Evolutionary conservation across 2,888 invertebrate species (phyloP).

Genomic region (Cephus spinipes): DNA sequence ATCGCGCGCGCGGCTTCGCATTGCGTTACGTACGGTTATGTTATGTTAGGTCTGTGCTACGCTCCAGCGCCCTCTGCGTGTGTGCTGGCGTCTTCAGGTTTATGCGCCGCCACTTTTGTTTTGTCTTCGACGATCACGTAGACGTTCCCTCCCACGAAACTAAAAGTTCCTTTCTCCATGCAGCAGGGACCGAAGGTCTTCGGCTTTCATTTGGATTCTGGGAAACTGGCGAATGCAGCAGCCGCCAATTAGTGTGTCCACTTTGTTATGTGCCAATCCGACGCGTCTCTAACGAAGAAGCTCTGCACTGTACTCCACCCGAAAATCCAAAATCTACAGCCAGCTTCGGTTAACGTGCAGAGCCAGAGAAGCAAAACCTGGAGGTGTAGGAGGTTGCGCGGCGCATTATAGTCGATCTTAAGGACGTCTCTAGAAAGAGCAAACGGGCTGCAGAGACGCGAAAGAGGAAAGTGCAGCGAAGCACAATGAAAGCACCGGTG

Average conservation of each 20-base stretch:
- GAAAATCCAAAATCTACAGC: no score
- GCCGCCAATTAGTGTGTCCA: neutral
- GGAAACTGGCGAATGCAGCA: conserved; percentile 26
- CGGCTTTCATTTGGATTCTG: neutral
- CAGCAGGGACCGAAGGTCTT: no score
- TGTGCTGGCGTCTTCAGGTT: conserved; percentile 8
- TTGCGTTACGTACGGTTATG: conserved; percentile 29
- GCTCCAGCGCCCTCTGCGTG: conserved; percentile 12
- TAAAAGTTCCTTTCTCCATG: no score
- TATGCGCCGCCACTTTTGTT: conserved; percentile 34
- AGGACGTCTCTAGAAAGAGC: conserved; percentile 58
- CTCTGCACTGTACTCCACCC: no score
- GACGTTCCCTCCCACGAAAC: no score
- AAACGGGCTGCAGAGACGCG: conserved; percentile 31
- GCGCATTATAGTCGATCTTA: conserved; percentile 58
- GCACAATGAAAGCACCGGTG: conserved; percentile 2
- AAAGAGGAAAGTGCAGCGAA: conserved; percentile 49
- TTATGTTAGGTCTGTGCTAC: conserved; percentile 26
- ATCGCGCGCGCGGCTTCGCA: conserved; percentile 1
- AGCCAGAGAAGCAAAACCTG: neutral
- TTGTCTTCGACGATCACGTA: conserved; percentile 24
- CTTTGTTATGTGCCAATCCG: no score
- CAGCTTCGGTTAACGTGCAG: neutral
- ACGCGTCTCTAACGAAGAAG: no score
- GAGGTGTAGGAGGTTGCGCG: conserved; percentile 32